phyloP scores from a whole-genome alignment of 2,797 vertebrate genomes.

The Platyrinchus mystaceus region DNA sequence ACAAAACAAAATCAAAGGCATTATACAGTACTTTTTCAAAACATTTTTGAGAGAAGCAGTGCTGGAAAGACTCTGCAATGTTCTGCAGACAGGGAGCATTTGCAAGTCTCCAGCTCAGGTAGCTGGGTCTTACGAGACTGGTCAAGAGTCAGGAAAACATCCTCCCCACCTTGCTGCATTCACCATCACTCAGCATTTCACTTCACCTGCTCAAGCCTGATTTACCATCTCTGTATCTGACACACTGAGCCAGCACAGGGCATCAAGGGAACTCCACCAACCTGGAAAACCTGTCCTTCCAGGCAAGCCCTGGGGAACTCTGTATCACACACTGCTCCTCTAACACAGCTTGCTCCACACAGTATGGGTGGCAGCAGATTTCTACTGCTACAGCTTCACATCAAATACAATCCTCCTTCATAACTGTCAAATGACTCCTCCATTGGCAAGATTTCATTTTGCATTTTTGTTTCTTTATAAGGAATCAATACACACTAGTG shows the following conservation, averaged over 20 bases:
- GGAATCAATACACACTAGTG: neutral
- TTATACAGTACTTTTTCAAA: neutral
- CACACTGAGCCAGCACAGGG: neutral
- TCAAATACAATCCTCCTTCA: neutral
- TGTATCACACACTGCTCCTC: neutral
- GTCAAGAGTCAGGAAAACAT: neutral
- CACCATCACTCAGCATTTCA: neutral
- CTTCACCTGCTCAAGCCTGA: neutral
- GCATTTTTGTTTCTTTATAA: neutral
- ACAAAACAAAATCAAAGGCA: neutral
- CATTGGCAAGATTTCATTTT: neutral
- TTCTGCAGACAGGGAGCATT: neutral
- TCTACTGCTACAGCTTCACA: neutral
- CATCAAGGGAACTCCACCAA: fast-evolving
- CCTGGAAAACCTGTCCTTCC: neutral
- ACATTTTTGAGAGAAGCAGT: neutral
- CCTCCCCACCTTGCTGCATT: neutral
- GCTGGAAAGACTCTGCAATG: neutral
- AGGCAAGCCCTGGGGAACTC: neutral
- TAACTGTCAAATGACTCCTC: neutral
- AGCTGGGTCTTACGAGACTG: neutral
- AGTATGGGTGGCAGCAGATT: neutral
- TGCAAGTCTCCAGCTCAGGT: neutral
- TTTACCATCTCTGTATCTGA: neutral
- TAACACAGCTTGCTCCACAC: neutral